Evolutionary conservation across 2,888 invertebrate genomes (phyloP), one percentile per base, ranked within the genome.

Genomic region (Onchidella celtica): DNA sequence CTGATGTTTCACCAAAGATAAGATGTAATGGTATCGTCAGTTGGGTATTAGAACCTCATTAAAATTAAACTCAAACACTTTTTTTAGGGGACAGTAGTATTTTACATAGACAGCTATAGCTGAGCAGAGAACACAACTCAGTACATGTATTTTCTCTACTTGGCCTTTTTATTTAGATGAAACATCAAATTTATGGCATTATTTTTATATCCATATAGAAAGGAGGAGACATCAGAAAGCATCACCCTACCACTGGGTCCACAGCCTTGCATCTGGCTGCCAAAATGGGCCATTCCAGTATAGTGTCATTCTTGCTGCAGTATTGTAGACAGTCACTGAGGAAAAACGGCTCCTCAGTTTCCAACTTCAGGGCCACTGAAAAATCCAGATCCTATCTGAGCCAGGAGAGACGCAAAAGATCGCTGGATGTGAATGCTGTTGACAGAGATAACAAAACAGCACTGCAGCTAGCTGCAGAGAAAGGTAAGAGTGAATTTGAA

Each of bases 391-490:
- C 74, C 69, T 68, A 80, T 68, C 34, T 57, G n/a, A 32, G 11
- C 36, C 38, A 21, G 6, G 73, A 57, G 17, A 55, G 24, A 55
- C n/a, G 36, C 9, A 61, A 73, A 21, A 86, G 83, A 47, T 79
- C 90, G 63, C 79, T 91, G 70, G 89, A 90, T 76, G 86, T 92
- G 47, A 91, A 92, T 85, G 88, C 88, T 17, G 65, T 89, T 17
- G 90, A 91, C 80, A 81, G 81, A 63, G 88, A 89, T 36, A 86
- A 86, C 40, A 89, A 88, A 85, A 91, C 92, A 3, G 88, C 91
- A 17, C 86, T 92, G 27, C 90, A 92, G 78, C 59, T 90, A 66
- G 91, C 92, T 3, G 90, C 91, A 14, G 91, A 92, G 47, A 91
- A 89, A 88, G 92, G 92, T 91, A 78, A 27, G 61, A 24, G 3